Percentiles rank a stretch among this genome's conserved stretches.
Evolutionary conservation across 2,113 vertebrate genomes (phyloP).

Genomic region (Platichthys flesus): DNA sequence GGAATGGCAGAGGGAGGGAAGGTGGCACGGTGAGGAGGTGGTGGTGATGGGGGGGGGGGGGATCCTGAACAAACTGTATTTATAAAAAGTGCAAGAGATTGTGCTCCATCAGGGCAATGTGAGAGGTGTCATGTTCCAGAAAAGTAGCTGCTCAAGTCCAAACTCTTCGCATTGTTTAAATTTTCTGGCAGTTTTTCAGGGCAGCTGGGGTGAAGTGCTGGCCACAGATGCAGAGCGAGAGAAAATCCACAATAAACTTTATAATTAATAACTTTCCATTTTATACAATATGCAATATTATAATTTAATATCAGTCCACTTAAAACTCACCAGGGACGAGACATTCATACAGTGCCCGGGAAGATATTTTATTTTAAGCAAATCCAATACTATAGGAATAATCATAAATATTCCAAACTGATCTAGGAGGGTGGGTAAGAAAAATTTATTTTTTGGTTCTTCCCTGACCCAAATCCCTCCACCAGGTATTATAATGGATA

Average conservation of each 20-base stretch:
- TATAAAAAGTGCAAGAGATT: conserved; percentile 12
- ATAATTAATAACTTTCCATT: too few species aligned
- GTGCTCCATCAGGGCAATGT: conserved; percentile 44
- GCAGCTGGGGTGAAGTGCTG: not conserved
- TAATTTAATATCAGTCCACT: too few species aligned
- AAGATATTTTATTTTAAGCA: too few species aligned
- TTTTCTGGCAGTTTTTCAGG: not conserved
- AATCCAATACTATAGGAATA: too few species aligned
- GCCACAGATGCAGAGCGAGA: not conserved
- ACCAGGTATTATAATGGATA: too few species aligned
- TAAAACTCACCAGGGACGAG: too few species aligned
- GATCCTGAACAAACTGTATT: conserved; percentile 15
- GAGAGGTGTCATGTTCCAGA: conserved; percentile 23
- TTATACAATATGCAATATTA: too few species aligned
- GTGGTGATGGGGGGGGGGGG: not conserved
- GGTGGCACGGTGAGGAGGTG: conserved; percentile 6
- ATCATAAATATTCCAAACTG: too few species aligned
- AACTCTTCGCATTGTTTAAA: conserved; percentile 8
- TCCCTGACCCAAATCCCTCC: too few species aligned
- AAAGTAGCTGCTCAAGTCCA: conserved; percentile 17
- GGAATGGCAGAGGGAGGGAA: conserved; percentile 8
- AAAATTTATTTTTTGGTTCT: too few species aligned
- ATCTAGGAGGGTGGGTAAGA: too few species aligned
- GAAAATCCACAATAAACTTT: not conserved
- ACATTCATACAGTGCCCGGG: too few species aligned